Base-by-base conservation (phyloP, 1,140 invertebrate genomes). In the Hirudo medicinalis region DNA sequence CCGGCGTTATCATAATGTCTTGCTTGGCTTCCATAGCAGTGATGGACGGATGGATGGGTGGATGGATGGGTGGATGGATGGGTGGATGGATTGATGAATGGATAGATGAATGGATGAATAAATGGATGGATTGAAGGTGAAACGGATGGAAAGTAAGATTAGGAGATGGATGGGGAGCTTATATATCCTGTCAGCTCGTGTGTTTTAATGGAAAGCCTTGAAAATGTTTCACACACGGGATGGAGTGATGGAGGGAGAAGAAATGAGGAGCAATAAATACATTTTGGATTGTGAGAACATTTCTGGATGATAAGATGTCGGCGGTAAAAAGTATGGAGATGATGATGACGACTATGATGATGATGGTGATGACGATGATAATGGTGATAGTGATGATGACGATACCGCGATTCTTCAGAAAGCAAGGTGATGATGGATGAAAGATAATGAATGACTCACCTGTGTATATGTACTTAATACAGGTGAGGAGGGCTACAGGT, bases 391-490 rank as follows among this genome's bases (percentile, higher is more conserved):
- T 63, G 57, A 63, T 63, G 57, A 63, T 63, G 57, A 63, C 29
- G 54, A 57, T 9, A 25, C 5, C 54, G 54, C 25, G 25, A 57
- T 57, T 20, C 20, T 57, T 57, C 54, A 57, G 25, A 36, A 36
- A 36, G 32, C 2, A 36, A 36, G 32, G 6, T 36, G 6, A 6
- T 6, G 32, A 36, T 36, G 32, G 32, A 36, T 6, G 15, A 17
- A 49, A 11, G 43, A 49, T 49, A 49, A 49, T 17, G 43, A 49
- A 49, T 17, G 43, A 49, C 13, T 49, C 57, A 67, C 63, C 71
- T 71, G 55, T 67, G 76, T 94, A 95, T 79, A 91, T 92, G 82
- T 93, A 94, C 77, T 89, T 86, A 54, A 96, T 87, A 57, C 95
- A 85, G 66, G 87, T 85, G 79, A 87, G 87, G 60, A 95, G 83